Base-by-base conservation (phyloP, 2,888 invertebrate genomes). In the Macaria notata region DNA sequence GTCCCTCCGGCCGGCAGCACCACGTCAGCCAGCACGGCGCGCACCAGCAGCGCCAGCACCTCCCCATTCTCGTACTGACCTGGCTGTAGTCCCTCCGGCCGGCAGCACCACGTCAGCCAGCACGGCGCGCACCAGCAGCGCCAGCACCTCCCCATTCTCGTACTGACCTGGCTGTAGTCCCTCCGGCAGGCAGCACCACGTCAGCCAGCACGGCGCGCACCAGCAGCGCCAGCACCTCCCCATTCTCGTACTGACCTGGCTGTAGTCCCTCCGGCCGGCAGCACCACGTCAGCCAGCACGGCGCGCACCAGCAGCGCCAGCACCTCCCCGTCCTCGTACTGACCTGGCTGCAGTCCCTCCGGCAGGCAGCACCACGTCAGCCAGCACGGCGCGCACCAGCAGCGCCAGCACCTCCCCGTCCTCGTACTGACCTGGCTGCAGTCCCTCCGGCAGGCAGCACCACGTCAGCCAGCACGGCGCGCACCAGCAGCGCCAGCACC, bases 401-500 rank as follows among this genome's bases (percentile, higher is more conserved):
- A 38, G 38, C 38, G 38, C 38, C 38, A 38, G 38, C 38, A 38
- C 5, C 5, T 38, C 6, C 41, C 5, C 29, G 2, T n/a, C 29
- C 19, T 44, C 29, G 29, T n/a, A 41, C 41, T 9, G 4, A 41
- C 41, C 41, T 41, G 41, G 41, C 41, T 8, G 41, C 41, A n/a
- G 41, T 41, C 6, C 41, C 41, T 5, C 41, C 93, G 4, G 93
- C 93, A 0, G 93, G 93, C 76, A 97, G 96, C 5, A 85, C 85
- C 33, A 91, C 79, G 62, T 95, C 93, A 44, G 94, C 92, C 3
- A 93, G 80, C 43, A 98, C 93, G 9, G 95, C 96, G 54, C 92
- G 93, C 0, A 95, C 94, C 8, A 98, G 83, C 50, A 97, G 93
- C 31, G 92, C 86, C 9, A 98, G 86, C 30, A 98, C 94, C 82